Percentiles rank a stretch among this genome's conserved stretches.
These are phyloP conservation scores for Dasyprocta punctata DNA, from an alignment of 2,113 vertebrate species.

Conservation along the genomic window DNA sequence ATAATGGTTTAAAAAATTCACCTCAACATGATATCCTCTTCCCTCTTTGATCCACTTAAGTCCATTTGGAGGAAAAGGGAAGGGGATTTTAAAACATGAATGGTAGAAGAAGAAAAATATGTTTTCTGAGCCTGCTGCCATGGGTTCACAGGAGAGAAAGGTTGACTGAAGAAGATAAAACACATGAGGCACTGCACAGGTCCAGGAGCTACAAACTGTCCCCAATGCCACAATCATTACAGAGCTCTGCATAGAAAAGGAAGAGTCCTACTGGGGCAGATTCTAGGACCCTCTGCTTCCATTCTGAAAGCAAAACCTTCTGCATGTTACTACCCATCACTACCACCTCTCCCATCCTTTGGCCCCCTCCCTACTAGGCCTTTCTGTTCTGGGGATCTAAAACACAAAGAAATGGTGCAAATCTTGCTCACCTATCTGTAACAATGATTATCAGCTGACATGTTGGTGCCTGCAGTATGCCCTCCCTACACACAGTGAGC, in stretches of 20 bases:
- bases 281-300: fast-evolving
- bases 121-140: not conserved
- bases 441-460: not conserved
- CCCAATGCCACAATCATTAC: not conserved
- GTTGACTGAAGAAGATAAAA: not conserved
- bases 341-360: not conserved
- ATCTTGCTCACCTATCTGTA: not conserved
- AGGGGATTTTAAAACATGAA: not conserved
- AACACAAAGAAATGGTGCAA: not conserved
- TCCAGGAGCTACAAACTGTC: not conserved
- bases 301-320: not conserved
- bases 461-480: fast-evolving
- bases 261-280: not conserved
- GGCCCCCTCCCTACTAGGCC: not conserved
- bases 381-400: not conserved
- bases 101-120: not conserved
- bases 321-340: too few species aligned
- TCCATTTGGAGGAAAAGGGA: not conserved
- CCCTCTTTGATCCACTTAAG: not conserved
- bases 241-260: not conserved
- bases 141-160: not conserved
- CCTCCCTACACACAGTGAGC: not conserved
- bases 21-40: not conserved
- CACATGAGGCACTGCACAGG: not conserved
- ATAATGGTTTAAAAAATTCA: not conserved